Base-by-base conservation (phyloP, 37 sponge, comb jelly and placozoan species). In the Tethya wilhelma region DNA sequence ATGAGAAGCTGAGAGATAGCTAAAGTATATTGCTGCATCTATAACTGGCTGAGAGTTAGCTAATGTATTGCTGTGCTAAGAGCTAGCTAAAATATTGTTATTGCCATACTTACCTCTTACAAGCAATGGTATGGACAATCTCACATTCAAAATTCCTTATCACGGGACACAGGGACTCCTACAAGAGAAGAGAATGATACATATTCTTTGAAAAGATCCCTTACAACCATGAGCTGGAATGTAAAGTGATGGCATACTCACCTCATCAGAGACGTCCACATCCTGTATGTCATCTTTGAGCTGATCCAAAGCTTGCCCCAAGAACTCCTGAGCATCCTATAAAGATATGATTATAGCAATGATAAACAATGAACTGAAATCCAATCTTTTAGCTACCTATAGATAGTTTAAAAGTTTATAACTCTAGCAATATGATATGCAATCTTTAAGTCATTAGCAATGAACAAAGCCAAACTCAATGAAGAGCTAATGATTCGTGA, bases 241-340 rank as follows among this genome's bases (percentile, higher is more conserved):
- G n/a, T n/a, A n/a, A 25, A 59, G 29, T 59, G 8, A 6, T 59
- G 5, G 25, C n/a, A 7, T 59, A 12, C 43, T 26, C 23, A 38
- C 79, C 25, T 71, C 68, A 1, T 11, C 56, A n/a, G 40, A 32
- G 23, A n/a, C n/a, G 4, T 12, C 19, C 23, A 58, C 28, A 23
- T 38, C 25, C 30, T 56, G 30, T 38, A 79, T 58, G 40, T 91
- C 92, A 11, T 91, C 89, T 45, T 79, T 79, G 31, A 93, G 40
- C 42, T 84, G 85, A 42, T 81, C 78, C 55, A 93, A 46, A 31
- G 86, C 82, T 69, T 83, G 83, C 19, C 64, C 79, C 62, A 93
- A 62, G 23, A 89, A 45, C 57, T 93, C 94, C 66, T 93, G 94
- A 5, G 94, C 94, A 82, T 93, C 94, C 94, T 93, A 43, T 41